Evolutionary conservation across 2,113 vertebrate species (phyloP), one percentile per base, ranked within the genome.

Genomic region (Rutilus rutilus): DNA sequence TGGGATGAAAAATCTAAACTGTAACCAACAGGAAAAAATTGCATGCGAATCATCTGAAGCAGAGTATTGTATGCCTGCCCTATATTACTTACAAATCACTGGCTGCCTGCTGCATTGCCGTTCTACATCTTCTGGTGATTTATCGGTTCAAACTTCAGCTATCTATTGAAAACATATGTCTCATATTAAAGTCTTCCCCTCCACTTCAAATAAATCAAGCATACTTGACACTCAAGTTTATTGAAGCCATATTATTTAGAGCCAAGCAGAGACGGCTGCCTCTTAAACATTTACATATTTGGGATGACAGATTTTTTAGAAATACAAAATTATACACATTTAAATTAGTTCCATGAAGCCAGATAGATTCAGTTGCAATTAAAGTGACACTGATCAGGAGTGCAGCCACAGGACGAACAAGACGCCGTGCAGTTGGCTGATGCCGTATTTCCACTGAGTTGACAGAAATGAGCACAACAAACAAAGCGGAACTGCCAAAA

Each of bases 111-210:
- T 89, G 84, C 87, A 89, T 88, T 78, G 91, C 90, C 85, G 87
- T 78, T 92, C 92, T 90, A 94, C 92, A 94, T 94, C 92, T 91
- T 92, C 91, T 89, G 89, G 91, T 91, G 90, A 91, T 91, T 89
- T 85, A 83, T 92, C 84, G 87, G 89, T 86, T 88, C 67, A 82
- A 91, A 88, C 90, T 88, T 92, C 82, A 88, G 87, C 90, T 93
- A 94, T 94, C 94, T 93, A 95, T 95, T 94, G 92, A 91, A 95
- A 94, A 92, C 94, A 95, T 92, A 88, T 94, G 94, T 91, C 90
- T 90, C 88, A 64, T 94, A 94, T 95, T 94, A 93, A 95, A 95
- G 91, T 93, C 92, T 94, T 95, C 94, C 94, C 90, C 90, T 94
- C 90, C 91, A 92, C 93, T 94, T 94, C 90, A 93, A 93, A 95